Base-by-base conservation (phyloP, 2,113 vertebrate genomes). In the Suncus etruscus region DNA sequence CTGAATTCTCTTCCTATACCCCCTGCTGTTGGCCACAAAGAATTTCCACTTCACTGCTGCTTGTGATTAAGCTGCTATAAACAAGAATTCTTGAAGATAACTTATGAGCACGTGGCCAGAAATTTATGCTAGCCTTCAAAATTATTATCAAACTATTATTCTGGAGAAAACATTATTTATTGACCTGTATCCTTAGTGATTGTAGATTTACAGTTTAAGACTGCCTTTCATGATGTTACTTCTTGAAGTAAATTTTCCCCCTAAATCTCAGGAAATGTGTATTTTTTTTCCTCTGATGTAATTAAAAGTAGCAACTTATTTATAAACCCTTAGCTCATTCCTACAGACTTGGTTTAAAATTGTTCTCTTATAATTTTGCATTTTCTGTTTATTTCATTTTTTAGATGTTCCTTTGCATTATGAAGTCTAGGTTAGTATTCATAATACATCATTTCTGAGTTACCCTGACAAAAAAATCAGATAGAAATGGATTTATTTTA, bases 91-190 rank as follows among this genome's bases (percentile, higher is more conserved):
- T 96, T 91, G 92, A 81, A 48, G 95, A 61, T 88, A 82, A 94
- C 77, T 93, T 94, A 88, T 14, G 84, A 95, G 90, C 84, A 65
- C 90, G 74, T 83, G 90, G 95, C 0, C 29, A 94, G 95, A 97
- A 95, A 96, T 94, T 96, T 96, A 97, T 94, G 94, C 97, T 97
- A 96, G 97, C 97, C 95, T 95, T 94, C 92, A 95, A 91, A 90
- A 94, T 96, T 77, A 86, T 91, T 97, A 92, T 91, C 95, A 95
- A 96, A 87, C 95, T 94, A 96, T 85, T 93, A 95, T 95, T 91
- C 88, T 0, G 8, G 94, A 86, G 72, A 96, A 61, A 95, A 32
- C 95, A 91, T 92, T 91, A 84, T 96, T 95, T 91, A 94, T 76
- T 96, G 95, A 97, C 96, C 97, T 96, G 77, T 97, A 89, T 92